Base-by-base conservation (phyloP, 2,113 vertebrate species). In the Aspiorhynchus laticeps region DNA sequence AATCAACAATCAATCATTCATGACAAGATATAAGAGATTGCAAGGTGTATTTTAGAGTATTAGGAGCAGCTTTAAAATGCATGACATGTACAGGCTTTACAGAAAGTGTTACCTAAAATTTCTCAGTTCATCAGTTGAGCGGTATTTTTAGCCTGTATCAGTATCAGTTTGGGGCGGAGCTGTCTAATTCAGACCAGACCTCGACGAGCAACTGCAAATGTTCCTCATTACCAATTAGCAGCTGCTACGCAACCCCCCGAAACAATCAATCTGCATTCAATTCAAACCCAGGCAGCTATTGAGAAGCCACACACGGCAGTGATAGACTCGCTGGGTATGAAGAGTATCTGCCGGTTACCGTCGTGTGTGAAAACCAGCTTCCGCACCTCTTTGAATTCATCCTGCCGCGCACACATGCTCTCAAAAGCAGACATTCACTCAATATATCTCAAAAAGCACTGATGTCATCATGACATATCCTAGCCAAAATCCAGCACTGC, bases 131-230 rank as follows among this genome's bases (percentile, higher is more conserved):
- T 80, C 77, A 80, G 38, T 51, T 83, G 26, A 51, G 15, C 9
- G 69, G 33, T 83, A 83, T 83, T 71, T 83, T 83, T 69, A 83
- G 80, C 63, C 79, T 43, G 36, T 61, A 43, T 63, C 12, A 41
- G 76, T 78, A 46, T 79, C 76, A 56, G 76, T 79, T 78, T 17
- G 28, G 80, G 80, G 80, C 41, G 63, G 80, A 83, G 63, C 38
- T n/a, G 38, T 71, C 63, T 71, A 83, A 83, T 71, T 83, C 80
- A 71, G 80, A 71, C 43, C 80, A 83, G 80, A 71, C 43, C 36
- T 46, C 24, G 4, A 51, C 7, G 7, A 31, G 76, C 26, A 19
- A 78, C 76, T 78, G 76, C 46, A 78, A 78, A 78, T 78, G 76
- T 51, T 78, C 48, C 43, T 78, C n/a, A 53, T 78, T 78, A 78